phyloP scores from a whole-genome alignment of 2,113 vertebrate species.

The Nicator chloris region DNA sequence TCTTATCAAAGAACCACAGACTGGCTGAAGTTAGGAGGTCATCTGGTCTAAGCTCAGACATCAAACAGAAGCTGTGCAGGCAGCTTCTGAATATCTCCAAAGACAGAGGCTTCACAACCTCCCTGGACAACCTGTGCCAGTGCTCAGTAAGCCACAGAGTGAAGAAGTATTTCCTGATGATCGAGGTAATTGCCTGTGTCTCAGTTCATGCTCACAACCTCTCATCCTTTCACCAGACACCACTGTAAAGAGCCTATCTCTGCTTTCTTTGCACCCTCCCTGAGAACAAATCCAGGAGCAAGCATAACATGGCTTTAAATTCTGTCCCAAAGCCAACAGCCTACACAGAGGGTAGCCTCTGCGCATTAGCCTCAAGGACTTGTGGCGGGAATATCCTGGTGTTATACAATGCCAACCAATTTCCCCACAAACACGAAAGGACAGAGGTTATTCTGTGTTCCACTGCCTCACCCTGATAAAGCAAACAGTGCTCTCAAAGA shows the following conservation, averaged over 20 bases:
- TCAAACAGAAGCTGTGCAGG: background rate
- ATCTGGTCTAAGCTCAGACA: background rate
- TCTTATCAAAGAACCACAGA: background rate
- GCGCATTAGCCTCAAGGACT: background rate
- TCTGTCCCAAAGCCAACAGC: background rate
- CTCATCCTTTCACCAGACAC: background rate
- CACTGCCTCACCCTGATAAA: background rate
- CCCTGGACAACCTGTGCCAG: background rate
- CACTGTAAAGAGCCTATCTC: background rate
- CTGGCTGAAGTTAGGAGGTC: background rate
- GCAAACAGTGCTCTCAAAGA: background rate
- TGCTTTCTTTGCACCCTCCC: background rate
- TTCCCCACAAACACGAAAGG: background rate
- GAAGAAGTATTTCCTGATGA: background rate
- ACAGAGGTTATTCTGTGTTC: background rate
- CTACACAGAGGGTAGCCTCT: background rate
- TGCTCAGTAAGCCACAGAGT: background rate
- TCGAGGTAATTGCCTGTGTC: background rate
- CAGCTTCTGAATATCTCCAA: background rate
- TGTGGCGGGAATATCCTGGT: background rate
- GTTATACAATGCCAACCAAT: background rate
- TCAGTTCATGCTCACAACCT: background rate
- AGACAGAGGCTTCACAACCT: background rate
- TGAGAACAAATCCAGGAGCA: background rate
- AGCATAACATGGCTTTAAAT: background rate